Percentiles rank a stretch among this genome's conserved stretches.
phyloP scores from a whole-genome alignment of 2,888 invertebrate genomes.

The Drosophila antonietae region DNA sequence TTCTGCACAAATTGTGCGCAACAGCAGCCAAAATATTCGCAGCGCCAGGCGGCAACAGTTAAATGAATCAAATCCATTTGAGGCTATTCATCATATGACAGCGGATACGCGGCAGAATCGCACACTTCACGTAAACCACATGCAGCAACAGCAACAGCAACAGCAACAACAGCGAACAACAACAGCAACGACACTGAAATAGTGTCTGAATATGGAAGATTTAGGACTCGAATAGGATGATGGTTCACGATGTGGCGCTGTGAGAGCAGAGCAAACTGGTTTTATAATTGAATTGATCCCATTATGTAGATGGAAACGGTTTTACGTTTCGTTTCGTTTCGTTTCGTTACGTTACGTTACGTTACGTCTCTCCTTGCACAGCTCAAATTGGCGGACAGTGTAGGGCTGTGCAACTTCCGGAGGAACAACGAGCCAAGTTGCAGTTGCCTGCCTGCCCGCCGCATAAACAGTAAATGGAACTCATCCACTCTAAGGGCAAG shows the following conservation, averaged over 20 bases:
- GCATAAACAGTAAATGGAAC: conserved; percentile 66
- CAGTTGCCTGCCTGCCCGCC: conserved; percentile 23
- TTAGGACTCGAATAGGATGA: conserved; percentile 40
- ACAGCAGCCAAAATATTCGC: conserved; percentile 17
- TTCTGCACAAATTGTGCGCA: conserved; percentile 47
- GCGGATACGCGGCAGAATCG: conserved; percentile 23
- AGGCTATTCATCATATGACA: conserved; percentile 76
- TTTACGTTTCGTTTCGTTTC: conserved; percentile 63
- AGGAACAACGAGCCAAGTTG: conserved; percentile 29
- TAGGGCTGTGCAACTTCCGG: conserved; percentile 62
- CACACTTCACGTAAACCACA: conserved; percentile 35
- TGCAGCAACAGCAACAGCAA: conserved; percentile 11
- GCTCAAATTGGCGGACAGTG: conserved; percentile 62
- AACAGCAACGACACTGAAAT: conserved; percentile 25
- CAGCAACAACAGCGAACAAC: conserved; percentile 17
- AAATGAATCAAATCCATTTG: conserved; percentile 75
- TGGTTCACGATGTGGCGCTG: conserved; percentile 27
- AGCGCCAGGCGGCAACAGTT: conserved; percentile 55
- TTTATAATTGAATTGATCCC: conserved; percentile 79
- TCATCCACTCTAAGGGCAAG: conserved; percentile 37
- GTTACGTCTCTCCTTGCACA: conserved; percentile 36
- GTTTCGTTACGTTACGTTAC: conserved; percentile 21
- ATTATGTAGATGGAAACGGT: conserved; percentile 76
- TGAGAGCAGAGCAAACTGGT: conserved; percentile 55
- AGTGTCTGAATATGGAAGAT: conserved; percentile 51